Base-by-base conservation (phyloP, 2,888 invertebrate species). In the Patella caerulea region DNA sequence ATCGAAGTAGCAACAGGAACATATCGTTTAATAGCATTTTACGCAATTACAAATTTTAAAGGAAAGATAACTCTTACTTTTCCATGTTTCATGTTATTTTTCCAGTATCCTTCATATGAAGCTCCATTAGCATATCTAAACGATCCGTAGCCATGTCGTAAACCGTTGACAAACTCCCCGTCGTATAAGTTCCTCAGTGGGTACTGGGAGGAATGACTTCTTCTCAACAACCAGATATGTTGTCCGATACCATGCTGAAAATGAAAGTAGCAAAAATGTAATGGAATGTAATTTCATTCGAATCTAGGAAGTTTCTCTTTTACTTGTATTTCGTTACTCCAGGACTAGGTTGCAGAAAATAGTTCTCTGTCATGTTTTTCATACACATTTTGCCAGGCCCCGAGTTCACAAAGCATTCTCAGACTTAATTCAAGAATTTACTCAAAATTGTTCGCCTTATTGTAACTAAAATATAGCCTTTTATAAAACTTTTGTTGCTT, bases 91-190 rank as follows among this genome's bases (percentile, higher is more conserved):
- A 90, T 88, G 81, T 92, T 91, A 78, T 90, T 87, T 79, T 87
- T 88, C 92, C 92, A 92, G 65, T 86, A 83, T 9, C 92, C 92
- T 73, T 90, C 90, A 83, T 91, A 92, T 69, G 86, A 86, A 29
- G 92, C 90, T 53, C 92, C 92, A 84, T 91, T 91, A n/a, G 92
- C 91, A 83, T 92, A 92, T 81, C 87, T 89, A 84, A 91, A 92
- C 5, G 87, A 83, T 11, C 92, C 92, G 77, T 79, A 86, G 0
- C 92, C 92, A 81, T 91, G 88, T 34, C 92, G 79, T 65, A 88
- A 83, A 1, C 92, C 92, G 72, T 89, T 87, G 24, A 88, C 87
- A 82, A 91, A 90, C 73, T 91, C 90, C 24, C 92, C 92, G 78
- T 89, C 89, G 79, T 91, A 92, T 85, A 89, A 88, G 83, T 92